Percentiles rank a stretch among this genome's conserved stretches.
These are phyloP conservation scores for Lingula anatina DNA, from an alignment of 2,888 invertebrate species.

Conservation along the genomic window DNA sequence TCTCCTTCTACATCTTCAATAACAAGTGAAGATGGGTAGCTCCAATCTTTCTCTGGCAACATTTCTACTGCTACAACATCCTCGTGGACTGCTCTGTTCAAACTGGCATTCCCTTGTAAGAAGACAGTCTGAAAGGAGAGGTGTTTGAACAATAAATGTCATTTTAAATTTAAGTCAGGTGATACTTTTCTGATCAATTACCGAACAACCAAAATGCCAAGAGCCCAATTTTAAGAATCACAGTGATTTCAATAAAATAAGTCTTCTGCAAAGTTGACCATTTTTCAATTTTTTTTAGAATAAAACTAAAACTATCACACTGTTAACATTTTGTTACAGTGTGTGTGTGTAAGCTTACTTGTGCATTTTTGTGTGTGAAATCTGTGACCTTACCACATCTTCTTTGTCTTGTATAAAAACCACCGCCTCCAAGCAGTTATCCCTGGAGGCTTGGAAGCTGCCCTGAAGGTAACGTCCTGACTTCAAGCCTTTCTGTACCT, in stretches of 20 bases:
- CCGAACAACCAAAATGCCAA: no score
- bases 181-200: no score
- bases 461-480: constrained; percentile 72
- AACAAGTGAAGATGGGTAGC: constrained; percentile 70
- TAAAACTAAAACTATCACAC: no score
- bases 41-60: constrained; percentile 84
- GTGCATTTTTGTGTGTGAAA: no score
- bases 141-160: no score
- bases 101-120: constrained; percentile 39
- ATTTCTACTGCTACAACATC: constrained; percentile 89
- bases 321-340: no score
- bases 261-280: no score
- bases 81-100: constrained; percentile 92
- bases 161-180: no score
- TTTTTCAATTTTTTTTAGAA: no score
- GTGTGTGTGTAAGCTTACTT: no score
- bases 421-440: constrained; percentile 89
- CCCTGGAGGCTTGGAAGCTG: constrained; percentile 69
- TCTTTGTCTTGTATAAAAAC: constrained; percentile 76
- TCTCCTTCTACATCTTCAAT: constrained; percentile 47
- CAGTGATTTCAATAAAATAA: no score
- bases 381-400: constrained; percentile 73
- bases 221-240: no score
- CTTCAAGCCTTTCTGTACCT: constrained; percentile 76
- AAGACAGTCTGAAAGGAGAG: constrained; percentile 30